Percentiles rank a stretch among this genome's conserved stretches.
phyloP scores from a whole-genome alignment of 2,113 vertebrate species.

The Oophaga pumilio region DNA sequence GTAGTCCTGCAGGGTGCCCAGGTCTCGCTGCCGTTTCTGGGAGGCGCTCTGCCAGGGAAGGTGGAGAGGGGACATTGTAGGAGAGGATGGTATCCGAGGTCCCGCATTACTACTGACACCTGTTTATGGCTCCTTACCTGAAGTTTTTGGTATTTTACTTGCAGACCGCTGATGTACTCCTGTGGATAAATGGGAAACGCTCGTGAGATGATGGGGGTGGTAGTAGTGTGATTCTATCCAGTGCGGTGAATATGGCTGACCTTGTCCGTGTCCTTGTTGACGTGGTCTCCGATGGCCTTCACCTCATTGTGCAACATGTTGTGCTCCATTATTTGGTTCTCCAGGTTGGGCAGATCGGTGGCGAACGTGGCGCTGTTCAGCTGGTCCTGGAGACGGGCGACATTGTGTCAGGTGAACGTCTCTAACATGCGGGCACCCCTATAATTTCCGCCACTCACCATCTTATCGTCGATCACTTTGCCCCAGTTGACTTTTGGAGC shows the following conservation, averaged over 20 bases:
- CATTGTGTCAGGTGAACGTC: neutral
- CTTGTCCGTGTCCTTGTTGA: conserved; percentile 78
- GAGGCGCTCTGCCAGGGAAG: conserved; percentile 67
- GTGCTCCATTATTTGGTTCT: conserved; percentile 91
- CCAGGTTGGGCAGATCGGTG: conserved; percentile 86
- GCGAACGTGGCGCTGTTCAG: conserved; percentile 84
- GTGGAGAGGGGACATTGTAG: neutral
- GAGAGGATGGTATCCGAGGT: too few species aligned
- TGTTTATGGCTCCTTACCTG: conserved; percentile 76
- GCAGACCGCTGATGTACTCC: conserved; percentile 77
- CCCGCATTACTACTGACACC: neutral
- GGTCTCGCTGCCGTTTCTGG: conserved; percentile 82
- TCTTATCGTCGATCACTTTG: conserved; percentile 88
- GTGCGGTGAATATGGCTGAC: conserved; percentile 50
- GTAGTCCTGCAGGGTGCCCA: conserved; percentile 89
- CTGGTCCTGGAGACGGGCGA: conserved; percentile 69
- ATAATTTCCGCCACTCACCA: conserved; percentile 70
- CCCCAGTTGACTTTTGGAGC: conserved; percentile 91
- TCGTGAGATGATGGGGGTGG: neutral
- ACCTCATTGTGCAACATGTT: conserved; percentile 97
- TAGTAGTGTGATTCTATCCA: neutral
- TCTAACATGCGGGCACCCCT: too few species aligned
- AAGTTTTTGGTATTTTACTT: conserved; percentile 87
- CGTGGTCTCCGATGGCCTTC: conserved; percentile 89
- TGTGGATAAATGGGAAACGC: conserved; percentile 63